Conservation (phyloP, 2,797 vertebrate genomes). For the Brachyalestes nurse region DNA sequence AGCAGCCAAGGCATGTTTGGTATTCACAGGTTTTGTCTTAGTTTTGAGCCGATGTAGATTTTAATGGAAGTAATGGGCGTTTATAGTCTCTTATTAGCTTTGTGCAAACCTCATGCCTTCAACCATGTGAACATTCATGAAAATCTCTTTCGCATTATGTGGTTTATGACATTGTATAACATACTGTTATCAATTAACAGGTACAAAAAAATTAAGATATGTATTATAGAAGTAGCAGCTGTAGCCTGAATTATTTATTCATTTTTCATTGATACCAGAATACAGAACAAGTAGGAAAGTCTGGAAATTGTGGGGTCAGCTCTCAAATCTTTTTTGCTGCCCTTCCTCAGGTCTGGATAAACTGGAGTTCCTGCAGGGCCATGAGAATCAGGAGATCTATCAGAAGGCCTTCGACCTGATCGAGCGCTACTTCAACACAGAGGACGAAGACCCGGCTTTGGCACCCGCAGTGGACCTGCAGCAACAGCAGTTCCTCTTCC, state of each 20-base stretch:
- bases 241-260: background rate
- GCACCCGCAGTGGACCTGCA: constrained; percentile 92
- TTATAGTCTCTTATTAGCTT: background rate
- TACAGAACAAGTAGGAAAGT: no score
- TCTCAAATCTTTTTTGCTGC: background rate
- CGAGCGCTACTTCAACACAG: constrained; percentile 96
- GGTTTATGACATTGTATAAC: background rate
- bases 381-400: constrained; percentile 99
- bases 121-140: no score
- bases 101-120: background rate
- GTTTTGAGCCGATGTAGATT: background rate
- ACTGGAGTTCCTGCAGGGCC: constrained; percentile 96
- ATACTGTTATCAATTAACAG: background rate
- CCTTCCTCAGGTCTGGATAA: constrained; percentile 89
- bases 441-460: constrained; percentile 94
- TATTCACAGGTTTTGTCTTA: background rate
- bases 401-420: constrained; percentile 98
- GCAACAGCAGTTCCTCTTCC: constrained; percentile 99
- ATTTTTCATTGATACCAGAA: background rate
- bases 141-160: no score
- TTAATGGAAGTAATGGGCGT: background rate
- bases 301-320: background rate
- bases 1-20: background rate
- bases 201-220: no score
- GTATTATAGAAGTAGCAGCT: background rate